Conservation (phyloP, 2,888 invertebrate species). For the Parascotia fuliginaria region DNA sequence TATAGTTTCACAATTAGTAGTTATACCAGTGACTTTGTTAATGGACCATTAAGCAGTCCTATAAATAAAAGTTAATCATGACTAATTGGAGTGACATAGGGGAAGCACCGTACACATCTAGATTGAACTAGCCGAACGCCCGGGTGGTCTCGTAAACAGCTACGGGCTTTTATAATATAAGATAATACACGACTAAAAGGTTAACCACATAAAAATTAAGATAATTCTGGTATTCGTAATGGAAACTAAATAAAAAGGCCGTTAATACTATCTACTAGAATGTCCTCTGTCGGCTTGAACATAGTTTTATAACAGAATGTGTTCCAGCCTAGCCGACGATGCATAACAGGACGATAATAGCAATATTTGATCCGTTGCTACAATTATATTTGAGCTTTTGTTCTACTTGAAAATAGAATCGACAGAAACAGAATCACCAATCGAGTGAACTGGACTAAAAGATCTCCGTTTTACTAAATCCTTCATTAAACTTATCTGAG, state of each 20-base stretch:
- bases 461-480: conserved; percentile 70
- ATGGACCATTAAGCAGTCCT: conserved; percentile 79
- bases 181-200: conserved; percentile 70
- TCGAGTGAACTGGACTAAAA: conserved; percentile 65
- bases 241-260: conserved; percentile 57
- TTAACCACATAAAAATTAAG: conserved; percentile 75
- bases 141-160: conserved; percentile 75
- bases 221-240: conserved; percentile 64
- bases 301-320: conserved; percentile 55
- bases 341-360: conserved; percentile 54
- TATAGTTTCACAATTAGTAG: conserved; percentile 71
- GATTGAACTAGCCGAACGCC: conserved; percentile 41
- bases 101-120: conserved; percentile 50
- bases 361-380: conserved; percentile 42
- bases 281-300: too few species aligned
- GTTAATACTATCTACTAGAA: conserved; percentile 61
- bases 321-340: conserved; percentile 51
- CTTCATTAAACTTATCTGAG: conserved; percentile 79
- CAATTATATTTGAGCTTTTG: conserved; percentile 36
- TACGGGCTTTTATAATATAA: conserved; percentile 59
- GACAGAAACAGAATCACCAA: conserved; percentile 57
- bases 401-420: conserved; percentile 25
- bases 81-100: conserved; percentile 77
- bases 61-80: conserved; percentile 84
- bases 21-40: conserved; percentile 72